Conservation (phyloP, 2,113 vertebrate species). For the Oreocharis arfaki region DNA sequence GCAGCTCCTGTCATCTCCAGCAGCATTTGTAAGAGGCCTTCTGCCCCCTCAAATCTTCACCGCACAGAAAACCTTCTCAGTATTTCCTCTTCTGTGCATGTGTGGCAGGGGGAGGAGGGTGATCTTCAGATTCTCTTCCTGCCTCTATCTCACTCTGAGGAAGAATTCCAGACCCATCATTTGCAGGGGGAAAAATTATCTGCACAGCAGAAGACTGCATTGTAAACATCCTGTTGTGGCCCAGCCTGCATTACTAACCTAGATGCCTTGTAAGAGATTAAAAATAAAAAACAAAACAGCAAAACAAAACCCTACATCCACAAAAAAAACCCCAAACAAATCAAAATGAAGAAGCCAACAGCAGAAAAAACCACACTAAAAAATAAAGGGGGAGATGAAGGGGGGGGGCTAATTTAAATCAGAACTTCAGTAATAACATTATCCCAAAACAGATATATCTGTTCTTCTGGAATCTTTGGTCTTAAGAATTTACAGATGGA, state of each 20-base stretch:
- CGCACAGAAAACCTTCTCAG: background rate
- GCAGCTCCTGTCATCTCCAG: background rate
- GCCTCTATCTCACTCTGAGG: background rate
- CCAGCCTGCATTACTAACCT: background rate
- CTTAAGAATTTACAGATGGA: slow-evolving; percentile 31
- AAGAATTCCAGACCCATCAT: background rate
- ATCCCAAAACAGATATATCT: background rate
- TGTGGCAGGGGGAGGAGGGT: background rate
- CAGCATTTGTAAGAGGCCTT: background rate
- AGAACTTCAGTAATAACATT: background rate
- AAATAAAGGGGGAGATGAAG: background rate
- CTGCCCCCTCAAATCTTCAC: background rate
- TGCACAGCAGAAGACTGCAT: background rate
- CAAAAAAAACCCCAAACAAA: background rate
- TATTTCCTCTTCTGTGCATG: background rate
- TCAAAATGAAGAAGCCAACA: background rate
- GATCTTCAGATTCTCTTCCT: background rate
- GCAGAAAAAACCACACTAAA: background rate
- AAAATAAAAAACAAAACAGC: background rate
- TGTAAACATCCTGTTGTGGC: background rate
- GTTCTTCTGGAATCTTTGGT: background rate
- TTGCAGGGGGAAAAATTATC: background rate
- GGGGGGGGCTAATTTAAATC: background rate
- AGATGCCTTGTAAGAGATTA: background rate
- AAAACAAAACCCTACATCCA: background rate